Base-by-base conservation (phyloP, 2,888 invertebrate genomes). In the Leptopilina myrica region DNA sequence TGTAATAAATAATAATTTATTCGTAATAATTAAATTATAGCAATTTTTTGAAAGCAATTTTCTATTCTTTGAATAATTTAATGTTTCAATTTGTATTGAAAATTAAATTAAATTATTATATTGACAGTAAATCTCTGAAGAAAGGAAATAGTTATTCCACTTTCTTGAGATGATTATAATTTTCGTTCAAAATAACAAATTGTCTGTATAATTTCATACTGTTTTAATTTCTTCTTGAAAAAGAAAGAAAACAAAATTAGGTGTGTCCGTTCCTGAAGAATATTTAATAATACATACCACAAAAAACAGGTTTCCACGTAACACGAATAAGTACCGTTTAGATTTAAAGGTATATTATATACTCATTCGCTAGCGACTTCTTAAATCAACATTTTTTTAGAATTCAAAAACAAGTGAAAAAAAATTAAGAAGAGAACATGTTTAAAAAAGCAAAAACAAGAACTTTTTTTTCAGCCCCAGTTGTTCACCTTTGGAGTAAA, bases 101-200 rank as follows among this genome's bases (percentile, higher is more conserved):
- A 20, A 20, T 20, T 20, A 1, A 20, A 20, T 20, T 20, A 20
- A 20, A 20, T 20, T 20, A 20, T n/a, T n/a, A n/a, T n/a, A n/a
- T 20, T 20, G 20, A 20, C 20, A 20, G 20, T 20, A 20, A 20
- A 20, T 20, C 20, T 20, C 20, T 20, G 20, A 69, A 69, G 53
- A 26, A 12, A 46, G 14, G 69, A n/a, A 53, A 69, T 33, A 69
- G 53, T 53, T 53, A 53, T 69, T 69, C 69, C 53, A 69, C 69
- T 69, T 69, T 53, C 11, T 15, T 46, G 11, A 49, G 49, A 67
- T 49, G 49, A 20, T 15, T 20, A 14, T 53, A 67, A 69, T 69
- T 69, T 69, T 69, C 8, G 5, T 14, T 15, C 20, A 46, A 20
- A 67, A 20, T 1, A 20, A 3, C 7, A 12, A 53, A 53, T 69